Percentiles rank a stretch among this genome's conserved stretches.
Conservation (phyloP, 2,113 vertebrate genomes). For the Chaetorhynchus papuensis region DNA sequence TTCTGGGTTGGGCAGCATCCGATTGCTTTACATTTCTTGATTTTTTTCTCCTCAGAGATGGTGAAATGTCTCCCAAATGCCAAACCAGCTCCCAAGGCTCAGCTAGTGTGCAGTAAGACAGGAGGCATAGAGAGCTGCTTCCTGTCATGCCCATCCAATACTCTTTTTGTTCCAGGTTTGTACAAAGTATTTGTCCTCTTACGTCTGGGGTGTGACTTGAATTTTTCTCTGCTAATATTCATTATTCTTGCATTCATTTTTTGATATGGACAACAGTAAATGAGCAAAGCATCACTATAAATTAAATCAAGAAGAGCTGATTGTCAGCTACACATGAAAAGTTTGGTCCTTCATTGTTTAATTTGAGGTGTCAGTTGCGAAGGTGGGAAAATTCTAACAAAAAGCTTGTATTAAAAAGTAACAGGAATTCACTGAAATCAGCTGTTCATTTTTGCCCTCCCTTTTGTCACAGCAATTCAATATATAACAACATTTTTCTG, state of each 20-base stretch:
- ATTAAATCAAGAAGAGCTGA: not conserved
- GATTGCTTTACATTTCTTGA: not conserved
- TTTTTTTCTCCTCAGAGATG: constrained; percentile 76
- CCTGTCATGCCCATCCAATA: constrained; percentile 86
- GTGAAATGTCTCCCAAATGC: constrained; percentile 84
- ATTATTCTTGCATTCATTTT: not conserved
- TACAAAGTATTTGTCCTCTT: not conserved
- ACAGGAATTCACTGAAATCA: not conserved
- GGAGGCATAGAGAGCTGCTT: constrained; percentile 87
- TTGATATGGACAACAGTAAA: not conserved
- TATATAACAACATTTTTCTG: not conserved
- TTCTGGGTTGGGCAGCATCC: not conserved
- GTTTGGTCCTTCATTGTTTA: not conserved
- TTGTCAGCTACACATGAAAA: not conserved
- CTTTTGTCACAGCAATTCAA: not conserved
- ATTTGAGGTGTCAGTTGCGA: not conserved
- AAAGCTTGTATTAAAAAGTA: not conserved
- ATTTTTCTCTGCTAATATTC: not conserved
- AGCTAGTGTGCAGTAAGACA: constrained; percentile 83
- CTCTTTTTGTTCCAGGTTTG: constrained; percentile 87
- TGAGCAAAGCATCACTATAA: not conserved
- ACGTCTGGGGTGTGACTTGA: not conserved
- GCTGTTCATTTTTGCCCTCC: not conserved
- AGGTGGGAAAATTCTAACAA: not conserved
- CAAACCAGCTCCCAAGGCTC: constrained; percentile 78